Evolutionary conservation across 2,113 vertebrate species (phyloP).

Genomic region (Lasiurus cinereus): DNA sequence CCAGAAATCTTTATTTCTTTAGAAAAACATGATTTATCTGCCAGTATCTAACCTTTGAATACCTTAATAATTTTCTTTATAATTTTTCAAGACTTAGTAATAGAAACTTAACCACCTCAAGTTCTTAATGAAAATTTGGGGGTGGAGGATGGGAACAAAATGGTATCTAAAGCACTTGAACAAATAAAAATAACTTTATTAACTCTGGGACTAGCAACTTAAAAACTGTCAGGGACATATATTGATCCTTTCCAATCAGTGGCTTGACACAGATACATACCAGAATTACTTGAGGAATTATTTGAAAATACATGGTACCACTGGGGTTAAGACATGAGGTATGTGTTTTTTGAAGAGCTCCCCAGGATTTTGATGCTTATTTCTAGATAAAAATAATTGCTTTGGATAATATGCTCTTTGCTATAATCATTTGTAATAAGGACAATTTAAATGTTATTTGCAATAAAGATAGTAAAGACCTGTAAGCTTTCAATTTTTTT

Average conservation of each 20-base stretch:
- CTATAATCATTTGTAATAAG: background rate
- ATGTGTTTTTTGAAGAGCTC: background rate
- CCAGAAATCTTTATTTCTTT: conserved; percentile 24
- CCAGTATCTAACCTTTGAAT: background rate
- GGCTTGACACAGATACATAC: background rate
- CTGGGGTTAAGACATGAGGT: background rate
- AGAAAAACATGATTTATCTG: background rate
- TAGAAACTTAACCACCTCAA: background rate
- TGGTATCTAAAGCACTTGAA: background rate
- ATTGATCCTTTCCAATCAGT: background rate
- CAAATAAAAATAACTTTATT: conserved; percentile 2
- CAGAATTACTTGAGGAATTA: background rate
- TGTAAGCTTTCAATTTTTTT: background rate
- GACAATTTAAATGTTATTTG: background rate
- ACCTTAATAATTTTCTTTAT: conserved; percentile 14
- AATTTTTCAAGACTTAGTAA: conserved; percentile 43
- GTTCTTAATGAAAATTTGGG: background rate
- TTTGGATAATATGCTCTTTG: background rate
- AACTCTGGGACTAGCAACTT: background rate
- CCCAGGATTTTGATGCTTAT: background rate
- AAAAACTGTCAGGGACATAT: background rate
- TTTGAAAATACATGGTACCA: background rate
- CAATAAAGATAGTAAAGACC: background rate
- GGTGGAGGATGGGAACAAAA: background rate
- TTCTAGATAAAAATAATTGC: conserved; percentile 34